phyloP scores from a whole-genome alignment of 2,797 vertebrate species.

The Tiaroga cobitis region DNA sequence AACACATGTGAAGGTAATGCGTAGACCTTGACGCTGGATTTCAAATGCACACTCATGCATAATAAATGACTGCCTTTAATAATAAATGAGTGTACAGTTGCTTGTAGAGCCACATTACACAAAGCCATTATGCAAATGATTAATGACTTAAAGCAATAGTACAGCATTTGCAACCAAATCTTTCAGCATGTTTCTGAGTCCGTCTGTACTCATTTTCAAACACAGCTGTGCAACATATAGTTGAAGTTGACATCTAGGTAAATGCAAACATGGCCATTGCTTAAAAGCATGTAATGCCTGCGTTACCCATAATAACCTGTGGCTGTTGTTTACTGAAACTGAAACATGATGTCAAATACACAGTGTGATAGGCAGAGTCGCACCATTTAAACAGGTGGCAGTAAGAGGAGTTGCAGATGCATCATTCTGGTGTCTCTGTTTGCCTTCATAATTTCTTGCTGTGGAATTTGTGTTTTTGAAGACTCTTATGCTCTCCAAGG shows the following conservation, averaged over 20 bases:
- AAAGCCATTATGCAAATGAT: conserved; percentile 31
- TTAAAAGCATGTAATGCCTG: background rate
- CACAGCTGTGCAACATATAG: background rate
- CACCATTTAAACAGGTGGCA: conserved; percentile 57
- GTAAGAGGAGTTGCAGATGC: conserved; percentile 34
- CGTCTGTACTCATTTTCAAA: background rate
- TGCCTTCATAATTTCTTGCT: conserved; percentile 43
- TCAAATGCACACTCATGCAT: conserved; percentile 40
- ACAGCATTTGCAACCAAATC: background rate
- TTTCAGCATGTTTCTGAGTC: background rate
- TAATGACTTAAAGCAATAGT: conserved; percentile 14
- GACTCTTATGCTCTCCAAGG: background rate
- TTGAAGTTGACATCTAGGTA: background rate
- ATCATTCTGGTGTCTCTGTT: conserved; percentile 48
- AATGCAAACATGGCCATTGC: background rate
- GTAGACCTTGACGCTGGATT: conserved; percentile 43
- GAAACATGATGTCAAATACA: background rate
- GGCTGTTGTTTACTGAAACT: conserved; percentile 8
- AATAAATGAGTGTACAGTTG: conserved; percentile 35
- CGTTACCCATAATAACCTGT: background rate
- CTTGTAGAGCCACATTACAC: conserved; percentile 15
- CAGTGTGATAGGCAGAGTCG: conserved; percentile 19
- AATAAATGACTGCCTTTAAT: conserved; percentile 46
- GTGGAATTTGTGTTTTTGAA: background rate
- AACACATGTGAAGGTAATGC: conserved; percentile 34